Evolutionary conservation across 2,113 vertebrate species (phyloP).

Genomic region (Fukomys damarensis): DNA sequence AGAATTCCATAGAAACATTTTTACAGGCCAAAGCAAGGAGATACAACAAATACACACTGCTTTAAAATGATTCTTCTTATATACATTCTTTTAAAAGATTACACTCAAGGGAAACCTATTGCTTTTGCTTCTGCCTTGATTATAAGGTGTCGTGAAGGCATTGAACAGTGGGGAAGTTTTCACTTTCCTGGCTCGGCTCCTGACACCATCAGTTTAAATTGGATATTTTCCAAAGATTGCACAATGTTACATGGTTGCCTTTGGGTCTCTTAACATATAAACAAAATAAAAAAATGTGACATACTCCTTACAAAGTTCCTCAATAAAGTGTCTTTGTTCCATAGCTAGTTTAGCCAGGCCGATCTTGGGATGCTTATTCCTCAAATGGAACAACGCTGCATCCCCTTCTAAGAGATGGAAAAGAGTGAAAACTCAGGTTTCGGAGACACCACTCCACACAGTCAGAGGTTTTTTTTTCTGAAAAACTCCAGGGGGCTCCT

Average conservation of each 20-base stretch:
- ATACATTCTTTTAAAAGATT: background rate
- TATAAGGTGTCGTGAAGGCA: background rate
- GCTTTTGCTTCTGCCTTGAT: constrained; percentile 4
- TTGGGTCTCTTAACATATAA: background rate
- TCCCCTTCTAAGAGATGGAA: background rate
- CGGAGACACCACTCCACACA: no score
- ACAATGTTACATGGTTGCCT: constrained; percentile 35
- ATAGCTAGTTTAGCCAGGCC: background rate
- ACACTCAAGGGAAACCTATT: background rate
- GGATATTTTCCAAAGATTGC: constrained; percentile 42
- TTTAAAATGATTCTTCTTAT: constrained; percentile 38
- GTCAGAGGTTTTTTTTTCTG: background rate
- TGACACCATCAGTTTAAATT: background rate
- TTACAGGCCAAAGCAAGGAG: constrained; percentile 1
- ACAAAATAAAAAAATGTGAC: background rate
- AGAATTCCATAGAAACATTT: constrained; percentile 9
- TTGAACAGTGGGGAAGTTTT: background rate
- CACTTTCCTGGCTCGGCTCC: background rate
- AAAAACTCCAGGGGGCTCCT: background rate
- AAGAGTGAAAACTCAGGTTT: background rate
- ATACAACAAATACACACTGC: background rate
- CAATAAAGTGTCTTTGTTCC: constrained; percentile 36
- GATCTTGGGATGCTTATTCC: background rate
- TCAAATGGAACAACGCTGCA: background rate
- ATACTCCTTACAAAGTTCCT: background rate